Conservation (phyloP, 2,888 invertebrate species). For the Kryphioiulus occultus region DNA sequence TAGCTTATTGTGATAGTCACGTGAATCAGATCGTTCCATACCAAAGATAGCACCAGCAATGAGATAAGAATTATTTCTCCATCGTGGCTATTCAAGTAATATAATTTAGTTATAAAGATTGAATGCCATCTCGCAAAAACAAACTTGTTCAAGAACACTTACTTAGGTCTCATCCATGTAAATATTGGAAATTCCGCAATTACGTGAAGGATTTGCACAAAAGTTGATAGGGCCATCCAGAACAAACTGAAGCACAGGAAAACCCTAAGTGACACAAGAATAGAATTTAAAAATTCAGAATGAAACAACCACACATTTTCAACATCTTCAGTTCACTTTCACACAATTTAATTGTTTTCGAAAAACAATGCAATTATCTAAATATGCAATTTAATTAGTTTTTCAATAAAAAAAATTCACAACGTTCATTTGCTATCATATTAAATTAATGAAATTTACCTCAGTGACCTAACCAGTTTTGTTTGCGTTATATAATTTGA, state of each 20-base stretch:
- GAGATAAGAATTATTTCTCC: constrained; percentile 68
- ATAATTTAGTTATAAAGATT: not conserved
- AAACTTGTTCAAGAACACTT: not conserved
- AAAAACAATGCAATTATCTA: too few species aligned
- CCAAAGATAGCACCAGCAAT: constrained; percentile 72
- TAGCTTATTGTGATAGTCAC: constrained; percentile 83
- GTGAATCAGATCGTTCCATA: constrained; percentile 82
- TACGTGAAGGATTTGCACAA: constrained; percentile 67
- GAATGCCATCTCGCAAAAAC: too few species aligned
- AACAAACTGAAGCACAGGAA: constrained; percentile 72
- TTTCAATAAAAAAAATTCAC: too few species aligned
- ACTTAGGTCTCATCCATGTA: constrained; percentile 54
- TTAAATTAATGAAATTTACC: too few species aligned
- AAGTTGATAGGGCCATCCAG: constrained; percentile 74
- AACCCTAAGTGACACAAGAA: not conserved
- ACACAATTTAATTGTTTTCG: too few species aligned
- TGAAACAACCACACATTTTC: not conserved
- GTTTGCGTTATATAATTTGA: constrained; percentile 74
- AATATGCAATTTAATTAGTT: too few species aligned
- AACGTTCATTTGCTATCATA: too few species aligned
- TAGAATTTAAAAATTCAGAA: not conserved
- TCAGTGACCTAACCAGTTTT: constrained; percentile 73
- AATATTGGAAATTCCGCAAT: constrained; percentile 53
- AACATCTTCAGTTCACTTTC: not conserved
- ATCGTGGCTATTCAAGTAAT: constrained; percentile 10